A percentile compares a stretch with the other conserved stretches of the same genome.
These are phyloP conservation scores for Cheilosia soror DNA, from an alignment of 2,888 invertebrate species.

Conservation along the genomic window DNA sequence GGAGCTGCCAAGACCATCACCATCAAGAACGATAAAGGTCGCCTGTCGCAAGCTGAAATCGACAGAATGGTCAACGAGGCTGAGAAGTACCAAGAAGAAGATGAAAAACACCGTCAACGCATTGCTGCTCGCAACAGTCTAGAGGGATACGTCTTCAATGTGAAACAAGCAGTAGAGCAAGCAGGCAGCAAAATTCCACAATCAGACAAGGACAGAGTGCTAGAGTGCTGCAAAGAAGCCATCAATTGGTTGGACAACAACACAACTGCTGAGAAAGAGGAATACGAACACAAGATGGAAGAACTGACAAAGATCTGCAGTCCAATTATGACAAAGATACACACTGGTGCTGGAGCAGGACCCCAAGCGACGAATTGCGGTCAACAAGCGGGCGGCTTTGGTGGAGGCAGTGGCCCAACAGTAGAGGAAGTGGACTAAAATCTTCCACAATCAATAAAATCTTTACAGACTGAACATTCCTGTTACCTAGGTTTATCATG, in stretches of 20 bases:
- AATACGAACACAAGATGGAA: slow-evolving; percentile 86
- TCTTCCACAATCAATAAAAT: not conserved
- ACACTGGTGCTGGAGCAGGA: slow-evolving; percentile 76
- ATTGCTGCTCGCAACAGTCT: slow-evolving; percentile 89
- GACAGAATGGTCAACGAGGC: slow-evolving; percentile 90
- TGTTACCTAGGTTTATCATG: not conserved
- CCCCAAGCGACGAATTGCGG: slow-evolving; percentile 68
- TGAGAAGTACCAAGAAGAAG: slow-evolving; percentile 89
- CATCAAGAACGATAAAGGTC: slow-evolving; percentile 93
- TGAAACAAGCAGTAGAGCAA: slow-evolving; percentile 89
- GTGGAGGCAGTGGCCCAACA: slow-evolving; percentile 83
- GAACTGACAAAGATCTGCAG: slow-evolving; percentile 82
- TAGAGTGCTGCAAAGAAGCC: slow-evolving; percentile 86
- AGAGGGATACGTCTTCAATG: slow-evolving; percentile 88
- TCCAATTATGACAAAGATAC: slow-evolving; percentile 84
- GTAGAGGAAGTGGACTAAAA: slow-evolving; percentile 79
- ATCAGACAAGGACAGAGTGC: slow-evolving; percentile 88
- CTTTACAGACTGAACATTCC: not conserved
- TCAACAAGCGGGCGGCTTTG: slow-evolving; percentile 85
- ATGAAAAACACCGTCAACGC: slow-evolving; percentile 88
- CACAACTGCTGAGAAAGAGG: slow-evolving; percentile 90
- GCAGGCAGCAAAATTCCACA: slow-evolving; percentile 86
- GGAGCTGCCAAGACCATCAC: slow-evolving; percentile 90
- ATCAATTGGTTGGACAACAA: slow-evolving; percentile 91
- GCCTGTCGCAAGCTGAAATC: slow-evolving; percentile 88